A percentile compares a stretch with the other conserved stretches of the same genome.
phyloP scores from a whole-genome alignment of 1,140 invertebrate genomes.

The Drosophila grimshawi region DNA sequence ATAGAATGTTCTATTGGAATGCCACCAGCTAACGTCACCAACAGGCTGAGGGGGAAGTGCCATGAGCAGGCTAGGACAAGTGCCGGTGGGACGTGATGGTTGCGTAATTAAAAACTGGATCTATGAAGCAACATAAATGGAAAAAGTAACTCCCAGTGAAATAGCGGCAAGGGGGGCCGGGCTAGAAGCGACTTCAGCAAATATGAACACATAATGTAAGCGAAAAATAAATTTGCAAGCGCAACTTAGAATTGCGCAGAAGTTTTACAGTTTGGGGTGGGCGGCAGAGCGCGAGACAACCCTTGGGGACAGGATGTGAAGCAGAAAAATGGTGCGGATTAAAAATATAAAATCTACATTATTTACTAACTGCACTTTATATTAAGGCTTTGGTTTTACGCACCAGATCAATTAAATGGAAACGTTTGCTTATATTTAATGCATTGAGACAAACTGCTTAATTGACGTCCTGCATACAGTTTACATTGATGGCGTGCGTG shows the following conservation, averaged over 20 bases:
- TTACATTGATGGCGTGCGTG: slow-evolving; percentile 77
- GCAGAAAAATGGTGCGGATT: slow-evolving; percentile 39
- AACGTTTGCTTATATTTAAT: slow-evolving; percentile 28
- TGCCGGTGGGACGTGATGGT: slow-evolving; percentile 28
- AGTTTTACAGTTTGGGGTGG: slow-evolving; percentile 45
- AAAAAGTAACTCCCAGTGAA: slow-evolving; percentile 49
- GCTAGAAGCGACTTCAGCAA: slow-evolving; percentile 39
- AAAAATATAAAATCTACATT: slow-evolving; percentile 53
- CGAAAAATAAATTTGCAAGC: slow-evolving; percentile 74
- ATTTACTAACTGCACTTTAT: slow-evolving; percentile 68
- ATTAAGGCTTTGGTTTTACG: neutral
- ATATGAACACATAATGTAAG: slow-evolving; percentile 69
- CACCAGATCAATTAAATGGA: slow-evolving; percentile 40
- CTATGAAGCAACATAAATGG: slow-evolving; percentile 53
- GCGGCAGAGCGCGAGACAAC: slow-evolving; percentile 19
- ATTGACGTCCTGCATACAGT: slow-evolving; percentile 58
- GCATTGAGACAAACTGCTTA: slow-evolving; percentile 12
- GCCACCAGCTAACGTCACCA: slow-evolving; percentile 39
- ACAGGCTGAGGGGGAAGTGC: neutral
- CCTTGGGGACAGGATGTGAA: slow-evolving; percentile 33
- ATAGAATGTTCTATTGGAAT: slow-evolving; percentile 73
- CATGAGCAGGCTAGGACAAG: slow-evolving; percentile 5
- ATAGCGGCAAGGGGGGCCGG: neutral
- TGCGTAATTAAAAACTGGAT: slow-evolving; percentile 74
- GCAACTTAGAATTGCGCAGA: slow-evolving; percentile 31